A percentile compares a stretch with the other conserved stretches of the same genome.
Conservation (phyloP, 2,113 vertebrate genomes). For the Micronycteris hirsuta region DNA sequence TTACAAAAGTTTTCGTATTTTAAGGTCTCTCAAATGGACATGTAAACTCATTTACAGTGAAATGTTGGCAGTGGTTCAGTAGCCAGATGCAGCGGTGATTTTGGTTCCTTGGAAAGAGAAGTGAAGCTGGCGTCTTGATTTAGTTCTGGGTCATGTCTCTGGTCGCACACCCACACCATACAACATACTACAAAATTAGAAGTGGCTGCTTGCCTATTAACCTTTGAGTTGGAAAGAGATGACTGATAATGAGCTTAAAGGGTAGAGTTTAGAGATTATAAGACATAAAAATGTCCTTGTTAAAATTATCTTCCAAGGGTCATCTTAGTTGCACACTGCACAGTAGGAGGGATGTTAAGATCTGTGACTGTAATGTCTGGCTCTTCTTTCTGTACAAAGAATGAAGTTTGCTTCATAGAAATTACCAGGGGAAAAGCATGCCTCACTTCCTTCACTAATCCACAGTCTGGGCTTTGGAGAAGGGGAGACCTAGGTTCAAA, state of each 20-base stretch:
- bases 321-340: not conserved
- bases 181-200: not conserved
- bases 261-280: not conserved
- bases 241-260: not conserved
- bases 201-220: not conserved
- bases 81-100: not conserved
- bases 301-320: not conserved
- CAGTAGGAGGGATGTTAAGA: not conserved
- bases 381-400: not conserved
- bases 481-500: not conserved
- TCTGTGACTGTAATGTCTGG: not conserved
- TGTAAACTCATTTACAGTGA: not conserved
- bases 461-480: not conserved
- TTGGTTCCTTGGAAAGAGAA: not conserved
- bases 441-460: not conserved
- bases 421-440: not conserved
- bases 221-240: not conserved
- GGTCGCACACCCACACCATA: not conserved
- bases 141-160: not conserved
- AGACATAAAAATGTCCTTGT: not conserved
- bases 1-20: not conserved
- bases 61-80: not conserved
- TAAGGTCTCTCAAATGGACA: not conserved
- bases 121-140: not conserved
- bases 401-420: not conserved